These are phyloP conservation scores for Porites divaricata DNA, from an alignment of 92 coral and sea anemone genomes.

Conservation along the genomic window DNA sequence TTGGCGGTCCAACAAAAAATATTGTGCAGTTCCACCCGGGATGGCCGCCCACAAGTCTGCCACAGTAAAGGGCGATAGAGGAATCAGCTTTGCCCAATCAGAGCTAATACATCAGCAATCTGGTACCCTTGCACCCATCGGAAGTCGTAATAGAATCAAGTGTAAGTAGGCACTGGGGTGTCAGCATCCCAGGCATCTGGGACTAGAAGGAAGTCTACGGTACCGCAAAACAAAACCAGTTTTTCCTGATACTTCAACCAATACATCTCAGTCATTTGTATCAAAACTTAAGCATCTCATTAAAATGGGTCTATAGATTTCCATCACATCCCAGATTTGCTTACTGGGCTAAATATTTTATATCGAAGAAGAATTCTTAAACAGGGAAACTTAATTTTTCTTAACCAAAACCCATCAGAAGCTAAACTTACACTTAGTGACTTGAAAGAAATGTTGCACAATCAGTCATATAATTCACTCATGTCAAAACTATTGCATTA, in stretches of 20 bases:
- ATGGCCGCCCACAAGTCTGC: conserved; percentile 39
- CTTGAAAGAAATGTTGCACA: conserved; percentile 21
- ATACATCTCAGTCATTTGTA: no score
- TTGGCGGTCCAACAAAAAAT: conserved; percentile 38
- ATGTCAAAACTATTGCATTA: conserved; percentile 55
- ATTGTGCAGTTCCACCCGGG: conserved; percentile 23
- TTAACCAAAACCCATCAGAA: conserved; percentile 48
- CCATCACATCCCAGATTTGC: no score
- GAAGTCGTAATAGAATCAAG: conserved; percentile 41
- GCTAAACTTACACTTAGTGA: conserved; percentile 35
- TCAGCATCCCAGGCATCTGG: neutral
- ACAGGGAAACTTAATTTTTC: no score
- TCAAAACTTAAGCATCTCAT: no score
- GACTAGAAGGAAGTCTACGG: neutral
- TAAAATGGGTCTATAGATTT: no score
- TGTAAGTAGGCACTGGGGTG: no score
- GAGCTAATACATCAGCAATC: conserved; percentile 24
- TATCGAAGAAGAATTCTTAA: no score
- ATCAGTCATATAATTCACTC: conserved; percentile 29
- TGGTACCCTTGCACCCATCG: conserved; percentile 38
- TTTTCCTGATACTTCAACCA: no score
- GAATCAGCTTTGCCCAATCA: conserved; percentile 40
- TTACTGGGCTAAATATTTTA: no score
- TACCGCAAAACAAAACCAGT: neutral
- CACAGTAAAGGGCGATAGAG: conserved; percentile 45